Conservation (phyloP, 1,140 invertebrate genomes). For the Aethina tumida region DNA sequence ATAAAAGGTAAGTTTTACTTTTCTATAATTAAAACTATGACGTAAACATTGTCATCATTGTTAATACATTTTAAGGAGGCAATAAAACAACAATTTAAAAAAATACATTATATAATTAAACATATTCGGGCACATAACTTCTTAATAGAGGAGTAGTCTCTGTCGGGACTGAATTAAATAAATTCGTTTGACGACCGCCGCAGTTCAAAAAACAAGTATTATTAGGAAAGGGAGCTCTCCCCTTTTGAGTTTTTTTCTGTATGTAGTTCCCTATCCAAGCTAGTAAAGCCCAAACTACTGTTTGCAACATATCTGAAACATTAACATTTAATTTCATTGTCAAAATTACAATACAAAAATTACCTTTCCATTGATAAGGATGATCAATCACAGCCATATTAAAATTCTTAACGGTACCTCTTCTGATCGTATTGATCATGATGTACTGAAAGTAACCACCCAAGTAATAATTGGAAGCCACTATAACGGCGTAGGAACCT, state of each 20-base stretch:
- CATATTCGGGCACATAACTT: too few species aligned
- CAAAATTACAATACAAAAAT: slow-evolving; percentile 7
- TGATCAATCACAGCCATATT: slow-evolving; percentile 47
- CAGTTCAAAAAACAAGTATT: too few species aligned
- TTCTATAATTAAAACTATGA: too few species aligned
- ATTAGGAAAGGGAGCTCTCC: slow-evolving; percentile 48
- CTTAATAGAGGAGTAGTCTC: too few species aligned
- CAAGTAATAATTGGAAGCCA: slow-evolving; percentile 52
- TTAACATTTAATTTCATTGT: not conserved
- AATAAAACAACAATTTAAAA: too few species aligned
- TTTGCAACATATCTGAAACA: slow-evolving; percentile 45
- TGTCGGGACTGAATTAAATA: too few species aligned
- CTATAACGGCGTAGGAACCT: slow-evolving; percentile 50
- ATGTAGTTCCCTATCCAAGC: slow-evolving; percentile 39
- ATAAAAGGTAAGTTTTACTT: too few species aligned
- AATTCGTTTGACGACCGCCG: too few species aligned
- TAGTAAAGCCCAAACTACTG: slow-evolving; percentile 43
- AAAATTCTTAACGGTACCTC: slow-evolving; percentile 48
- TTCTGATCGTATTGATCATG: slow-evolving; percentile 52
- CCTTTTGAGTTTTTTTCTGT: slow-evolving; percentile 42
- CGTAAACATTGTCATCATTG: too few species aligned
- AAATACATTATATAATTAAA: too few species aligned
- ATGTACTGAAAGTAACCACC: slow-evolving; percentile 60
- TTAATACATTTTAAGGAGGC: too few species aligned
- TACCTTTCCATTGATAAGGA: slow-evolving; percentile 53